Evolutionary conservation across 2,888 invertebrate species (phyloP), one percentile per base, ranked within the genome.

Genomic region (Limnephilus marmoratus): DNA sequence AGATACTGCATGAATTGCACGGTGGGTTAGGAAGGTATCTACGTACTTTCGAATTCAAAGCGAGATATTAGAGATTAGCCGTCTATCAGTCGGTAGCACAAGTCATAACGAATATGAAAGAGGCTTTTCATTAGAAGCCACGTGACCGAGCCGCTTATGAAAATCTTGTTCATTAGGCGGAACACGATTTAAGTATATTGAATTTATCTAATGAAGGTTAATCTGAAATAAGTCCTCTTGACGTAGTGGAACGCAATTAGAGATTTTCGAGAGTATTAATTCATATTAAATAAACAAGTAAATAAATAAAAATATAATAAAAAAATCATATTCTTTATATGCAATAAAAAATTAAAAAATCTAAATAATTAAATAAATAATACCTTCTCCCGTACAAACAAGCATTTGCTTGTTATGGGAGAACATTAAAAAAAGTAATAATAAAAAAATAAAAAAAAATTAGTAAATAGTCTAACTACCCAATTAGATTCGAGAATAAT

Each of bases 161-260:
- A 80, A 37, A 45, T 85, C 45, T n/a, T 89, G 90, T 91, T 92
- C 92, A 92, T 92, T 92, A 92, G 88, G 82, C 49, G 85, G 80
- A 83, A 91, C 83, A 83, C 34, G 89, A 91, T 45, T 86, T 24
- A 37, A 86, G 45, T 86, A 68, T 24, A n/a, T 86, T 86, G 45
- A 86, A 86, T 45, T 86, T 83, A 37, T 83, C 37, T 68, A 68
- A 68, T 68, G 68, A 68, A 68, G 9, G 68, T n/a, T 68, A 68
- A 68, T 68, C 24, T 24, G 68, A 68, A 68, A 24, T 68, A 68
- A 24, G 24, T 24, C 68, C 68, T n/a, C 68, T 68, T 11, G n/a
- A 24, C 68, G 7, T 68, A 68, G n/a, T 68, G 9, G 24, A 24
- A 68, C 24, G 68, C 9, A n/a, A 68, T 68, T 68, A 68, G 24